Percentiles rank a stretch among this genome's conserved stretches.
These are phyloP conservation scores for Cassiopea xamachana DNA, from an alignment of 30 jellyfish, hydroid and myxozoan genomes.

Conservation along the genomic window DNA sequence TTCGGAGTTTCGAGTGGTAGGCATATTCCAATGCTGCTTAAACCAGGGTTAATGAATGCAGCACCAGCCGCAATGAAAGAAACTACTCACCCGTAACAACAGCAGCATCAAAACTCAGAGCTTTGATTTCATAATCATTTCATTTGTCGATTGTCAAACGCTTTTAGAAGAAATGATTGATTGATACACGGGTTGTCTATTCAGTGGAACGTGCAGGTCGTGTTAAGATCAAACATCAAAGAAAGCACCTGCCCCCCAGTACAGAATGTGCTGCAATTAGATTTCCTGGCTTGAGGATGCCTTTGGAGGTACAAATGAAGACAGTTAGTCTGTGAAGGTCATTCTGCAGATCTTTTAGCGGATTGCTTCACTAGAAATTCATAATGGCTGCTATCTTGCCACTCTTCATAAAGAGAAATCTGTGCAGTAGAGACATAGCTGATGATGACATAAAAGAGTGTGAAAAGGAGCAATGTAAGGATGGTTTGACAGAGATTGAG, in stretches of 20 bases:
- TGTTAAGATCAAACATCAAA: neutral
- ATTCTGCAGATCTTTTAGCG: neutral
- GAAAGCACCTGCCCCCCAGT: neutral
- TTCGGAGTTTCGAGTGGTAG: no score
- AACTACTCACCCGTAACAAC: slow-evolving; percentile 2
- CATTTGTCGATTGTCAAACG: neutral
- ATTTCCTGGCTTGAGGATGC: neutral
- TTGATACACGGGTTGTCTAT: slow-evolving; percentile 1
- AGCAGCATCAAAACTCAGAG: neutral
- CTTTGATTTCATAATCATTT: neutral
- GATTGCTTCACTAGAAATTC: neutral
- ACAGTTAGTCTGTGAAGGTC: no score
- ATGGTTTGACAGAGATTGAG: slow-evolving; percentile 48
- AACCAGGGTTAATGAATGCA: neutral
- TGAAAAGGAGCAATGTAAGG: neutral
- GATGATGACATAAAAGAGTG: neutral
- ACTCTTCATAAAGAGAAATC: neutral
- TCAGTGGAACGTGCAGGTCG: neutral
- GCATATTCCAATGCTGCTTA: no score
- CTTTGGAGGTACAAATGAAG: neutral
- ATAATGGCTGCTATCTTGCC: neutral
- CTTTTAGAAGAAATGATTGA: neutral
- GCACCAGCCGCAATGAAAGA: slow-evolving; percentile 4
- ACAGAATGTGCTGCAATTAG: neutral
- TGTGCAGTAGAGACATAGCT: neutral